Evolutionary conservation across 64 coral and sea anemone species (phyloP).

Genomic region (Pachyseris speciosa): DNA sequence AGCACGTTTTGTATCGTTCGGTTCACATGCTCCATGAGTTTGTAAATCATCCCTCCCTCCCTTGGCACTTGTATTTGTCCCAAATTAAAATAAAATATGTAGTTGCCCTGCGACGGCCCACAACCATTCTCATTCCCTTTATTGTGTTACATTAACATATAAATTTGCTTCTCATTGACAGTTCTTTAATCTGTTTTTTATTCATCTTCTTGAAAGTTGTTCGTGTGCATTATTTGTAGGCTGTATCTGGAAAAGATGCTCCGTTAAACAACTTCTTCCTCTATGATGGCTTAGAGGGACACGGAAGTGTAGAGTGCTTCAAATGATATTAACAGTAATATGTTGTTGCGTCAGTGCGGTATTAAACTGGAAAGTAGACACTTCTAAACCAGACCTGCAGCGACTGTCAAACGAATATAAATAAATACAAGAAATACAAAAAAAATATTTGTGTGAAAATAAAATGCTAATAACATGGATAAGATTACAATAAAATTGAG

Average conservation of each 20-base stretch:
- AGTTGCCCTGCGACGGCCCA: no score
- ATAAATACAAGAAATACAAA: no score
- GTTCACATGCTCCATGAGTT: no score
- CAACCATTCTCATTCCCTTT: neutral
- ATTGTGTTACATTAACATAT: neutral
- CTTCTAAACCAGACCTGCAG: no score
- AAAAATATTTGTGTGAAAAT: no score
- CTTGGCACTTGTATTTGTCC: no score
- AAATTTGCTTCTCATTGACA: neutral
- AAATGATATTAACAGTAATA: neutral
- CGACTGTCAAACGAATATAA: no score
- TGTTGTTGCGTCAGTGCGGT: neutral
- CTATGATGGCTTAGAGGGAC: conserved; percentile 93
- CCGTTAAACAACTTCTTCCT: conserved; percentile 97
- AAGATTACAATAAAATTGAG: no score
- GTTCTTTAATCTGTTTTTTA: neutral
- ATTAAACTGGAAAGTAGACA: neutral
- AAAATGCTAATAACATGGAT: no score
- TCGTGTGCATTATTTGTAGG: conserved; percentile 44
- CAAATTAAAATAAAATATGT: no score
- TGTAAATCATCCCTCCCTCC: no score
- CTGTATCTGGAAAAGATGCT: conserved; percentile 95
- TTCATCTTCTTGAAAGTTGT: neutral
- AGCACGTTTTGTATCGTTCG: no score
- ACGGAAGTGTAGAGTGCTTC: conserved; percentile 95